Conservation (phyloP, 2,888 invertebrate species). For the Trichogramma dendrolimi region DNA sequence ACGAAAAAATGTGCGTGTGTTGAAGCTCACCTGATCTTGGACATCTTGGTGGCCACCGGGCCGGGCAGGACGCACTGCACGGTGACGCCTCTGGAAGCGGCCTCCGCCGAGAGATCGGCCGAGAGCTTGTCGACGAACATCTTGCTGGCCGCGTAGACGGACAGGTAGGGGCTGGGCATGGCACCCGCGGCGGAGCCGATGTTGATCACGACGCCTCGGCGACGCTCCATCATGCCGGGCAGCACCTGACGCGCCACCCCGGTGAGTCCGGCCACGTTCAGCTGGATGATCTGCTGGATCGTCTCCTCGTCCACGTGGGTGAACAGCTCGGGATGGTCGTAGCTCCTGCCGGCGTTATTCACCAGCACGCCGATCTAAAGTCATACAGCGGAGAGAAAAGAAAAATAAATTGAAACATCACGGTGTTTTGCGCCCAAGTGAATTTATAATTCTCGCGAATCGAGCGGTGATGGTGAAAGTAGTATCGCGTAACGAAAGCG, state of each 20-base stretch:
- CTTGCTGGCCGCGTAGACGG: constrained; percentile 87
- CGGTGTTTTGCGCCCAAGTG: no score
- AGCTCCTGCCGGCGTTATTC: constrained; percentile 67
- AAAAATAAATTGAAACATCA: not conserved
- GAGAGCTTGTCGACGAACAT: constrained; percentile 80
- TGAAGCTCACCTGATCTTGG: constrained; percentile 60
- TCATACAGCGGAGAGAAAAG: not conserved
- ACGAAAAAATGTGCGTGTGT: not conserved
- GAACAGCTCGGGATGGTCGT: constrained; percentile 60
- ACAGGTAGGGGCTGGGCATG: constrained; percentile 76
- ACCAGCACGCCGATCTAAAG: constrained; percentile 51
- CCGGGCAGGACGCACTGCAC: constrained; percentile 82
- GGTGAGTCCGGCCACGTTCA: constrained; percentile 57
- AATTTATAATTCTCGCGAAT: no score
- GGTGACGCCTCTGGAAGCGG: constrained; percentile 66
- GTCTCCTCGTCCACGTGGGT: constrained; percentile 47
- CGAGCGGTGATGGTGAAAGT: no score
- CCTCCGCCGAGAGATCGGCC: constrained; percentile 72
- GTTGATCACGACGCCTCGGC: constrained; percentile 83
- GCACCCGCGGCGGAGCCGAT: constrained; percentile 79
- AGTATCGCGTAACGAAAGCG: no score
- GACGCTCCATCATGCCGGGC: constrained; percentile 77
- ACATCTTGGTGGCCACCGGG: constrained; percentile 89
- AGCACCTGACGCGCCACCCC: constrained; percentile 65
- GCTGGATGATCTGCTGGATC: constrained; percentile 43